Conservation (phyloP, 2,113 vertebrate genomes). For the Melozone crissalis region DNA sequence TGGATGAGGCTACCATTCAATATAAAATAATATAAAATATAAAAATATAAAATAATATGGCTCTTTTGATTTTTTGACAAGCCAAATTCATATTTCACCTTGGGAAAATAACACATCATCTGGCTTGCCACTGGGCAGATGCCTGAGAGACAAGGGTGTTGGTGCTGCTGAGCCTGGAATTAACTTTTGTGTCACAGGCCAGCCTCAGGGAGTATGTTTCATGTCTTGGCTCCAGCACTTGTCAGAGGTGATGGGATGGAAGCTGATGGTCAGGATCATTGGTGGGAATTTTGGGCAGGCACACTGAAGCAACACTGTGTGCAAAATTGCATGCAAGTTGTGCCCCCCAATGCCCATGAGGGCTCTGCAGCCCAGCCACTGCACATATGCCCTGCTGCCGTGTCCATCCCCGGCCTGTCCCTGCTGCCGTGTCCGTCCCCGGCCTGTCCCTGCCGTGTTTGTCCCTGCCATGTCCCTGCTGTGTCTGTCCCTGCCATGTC, state of each 20-base stretch:
- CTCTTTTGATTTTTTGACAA: neutral
- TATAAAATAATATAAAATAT: neutral
- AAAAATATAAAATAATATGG: neutral
- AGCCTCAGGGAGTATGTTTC: neutral
- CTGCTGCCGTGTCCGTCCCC: too few relatives aligned
- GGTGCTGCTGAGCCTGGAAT: neutral
- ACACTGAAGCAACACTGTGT: rapidly evolving
- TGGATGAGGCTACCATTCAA: neutral
- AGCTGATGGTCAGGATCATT: neutral
- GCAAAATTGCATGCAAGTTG: rapidly evolving
- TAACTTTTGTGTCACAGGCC: neutral
- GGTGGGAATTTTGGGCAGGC: neutral
- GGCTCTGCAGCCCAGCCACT: neutral
- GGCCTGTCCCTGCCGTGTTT: too few relatives aligned
- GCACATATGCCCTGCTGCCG: rapidly evolving
- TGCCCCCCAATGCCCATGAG: rapidly evolving
- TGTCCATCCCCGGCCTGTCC: too few relatives aligned
- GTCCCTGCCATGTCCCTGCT: too few relatives aligned
- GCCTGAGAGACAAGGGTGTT: neutral
- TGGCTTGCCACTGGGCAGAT: neutral
- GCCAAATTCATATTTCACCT: neutral
- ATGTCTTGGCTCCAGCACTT: neutral
- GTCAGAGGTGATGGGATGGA: neutral
- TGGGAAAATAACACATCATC: neutral
- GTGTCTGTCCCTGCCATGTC: too few relatives aligned